Evolutionary conservation across 2,888 invertebrate genomes (phyloP).

Genomic region (Enchytraeus crypticus): DNA sequence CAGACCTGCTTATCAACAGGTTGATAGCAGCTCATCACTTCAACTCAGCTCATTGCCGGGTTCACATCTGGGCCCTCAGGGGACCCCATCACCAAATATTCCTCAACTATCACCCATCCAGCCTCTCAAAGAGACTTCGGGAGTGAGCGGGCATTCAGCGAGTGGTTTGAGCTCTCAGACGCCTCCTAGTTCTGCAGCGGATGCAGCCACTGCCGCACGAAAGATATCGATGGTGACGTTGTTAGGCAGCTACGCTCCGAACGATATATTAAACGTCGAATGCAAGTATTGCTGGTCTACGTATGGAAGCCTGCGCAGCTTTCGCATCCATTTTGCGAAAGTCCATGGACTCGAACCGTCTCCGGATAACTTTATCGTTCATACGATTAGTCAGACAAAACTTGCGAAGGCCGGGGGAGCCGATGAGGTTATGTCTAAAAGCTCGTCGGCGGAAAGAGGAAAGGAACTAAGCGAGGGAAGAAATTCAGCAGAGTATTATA

Average conservation of each 20-base stretch:
- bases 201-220: too few relatives aligned
- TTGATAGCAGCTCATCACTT: too few relatives aligned
- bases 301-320: slow-evolving; percentile 43
- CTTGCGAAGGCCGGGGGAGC: slow-evolving; percentile 18
- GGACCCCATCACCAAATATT: background rate
- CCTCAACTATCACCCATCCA: background rate
- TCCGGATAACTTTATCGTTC: slow-evolving; percentile 41
- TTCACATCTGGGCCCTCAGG: background rate
- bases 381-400: slow-evolving; percentile 43
- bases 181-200: too few relatives aligned
- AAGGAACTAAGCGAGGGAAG: background rate
- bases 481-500: background rate
- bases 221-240: slow-evolving; percentile 26
- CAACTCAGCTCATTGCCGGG: too few relatives aligned
- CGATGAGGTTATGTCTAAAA: too few relatives aligned
- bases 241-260: slow-evolving; percentile 38
- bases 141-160: background rate
- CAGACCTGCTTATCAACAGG: too few relatives aligned
- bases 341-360: slow-evolving; percentile 44
- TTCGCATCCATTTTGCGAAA: slow-evolving; percentile 44
- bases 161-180: too few relatives aligned
- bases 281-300: slow-evolving; percentile 41
- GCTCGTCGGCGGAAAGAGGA: background rate
- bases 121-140: background rate
- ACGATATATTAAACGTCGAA: slow-evolving; percentile 42